phyloP scores from a whole-genome alignment of 2,797 vertebrate genomes.

The Sardinella longiceps region DNA sequence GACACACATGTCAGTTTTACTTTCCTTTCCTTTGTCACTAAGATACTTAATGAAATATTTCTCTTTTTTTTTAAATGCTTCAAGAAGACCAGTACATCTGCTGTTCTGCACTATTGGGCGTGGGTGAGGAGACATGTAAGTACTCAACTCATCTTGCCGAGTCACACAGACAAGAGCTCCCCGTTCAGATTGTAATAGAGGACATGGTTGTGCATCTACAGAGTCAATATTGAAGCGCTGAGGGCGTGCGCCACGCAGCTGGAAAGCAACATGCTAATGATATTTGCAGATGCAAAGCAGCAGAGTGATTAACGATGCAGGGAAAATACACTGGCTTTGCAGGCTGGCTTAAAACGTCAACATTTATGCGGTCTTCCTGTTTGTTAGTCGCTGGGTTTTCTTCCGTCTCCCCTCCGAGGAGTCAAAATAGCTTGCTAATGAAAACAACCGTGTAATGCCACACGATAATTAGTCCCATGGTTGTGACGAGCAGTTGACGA shows the following conservation, averaged over 20 bases:
- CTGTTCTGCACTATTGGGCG: not conserved
- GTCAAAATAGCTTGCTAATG: not conserved
- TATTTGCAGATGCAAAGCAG: slow-evolving; percentile 66
- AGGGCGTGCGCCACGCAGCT: slow-evolving; percentile 57
- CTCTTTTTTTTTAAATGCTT: not conserved
- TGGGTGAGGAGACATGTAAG: not conserved
- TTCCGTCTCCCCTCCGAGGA: not conserved
- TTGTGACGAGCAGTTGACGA: not conserved
- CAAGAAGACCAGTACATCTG: not conserved
- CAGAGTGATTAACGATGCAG: slow-evolving; percentile 60
- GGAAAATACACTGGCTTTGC: slow-evolving; percentile 24
- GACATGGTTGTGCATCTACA: slow-evolving; percentile 65
- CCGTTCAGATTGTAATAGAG: slow-evolving; percentile 64
- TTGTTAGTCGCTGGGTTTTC: not conserved
- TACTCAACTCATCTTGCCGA: not conserved
- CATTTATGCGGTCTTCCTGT: not conserved
- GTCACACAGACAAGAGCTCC: slow-evolving; percentile 35
- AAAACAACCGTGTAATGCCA: slow-evolving; percentile 5
- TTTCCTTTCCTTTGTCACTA: not conserved
- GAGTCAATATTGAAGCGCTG: slow-evolving; percentile 57
- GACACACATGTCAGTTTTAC: not conserved
- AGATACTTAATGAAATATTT: too few species aligned
- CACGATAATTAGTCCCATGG: not conserved
- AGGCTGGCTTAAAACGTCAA: not conserved
- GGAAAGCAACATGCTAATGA: slow-evolving; percentile 65